These are phyloP conservation scores for Oikopleura vanhoeffeni DNA, from an alignment of 23 tunicate species.

Conservation along the genomic window DNA sequence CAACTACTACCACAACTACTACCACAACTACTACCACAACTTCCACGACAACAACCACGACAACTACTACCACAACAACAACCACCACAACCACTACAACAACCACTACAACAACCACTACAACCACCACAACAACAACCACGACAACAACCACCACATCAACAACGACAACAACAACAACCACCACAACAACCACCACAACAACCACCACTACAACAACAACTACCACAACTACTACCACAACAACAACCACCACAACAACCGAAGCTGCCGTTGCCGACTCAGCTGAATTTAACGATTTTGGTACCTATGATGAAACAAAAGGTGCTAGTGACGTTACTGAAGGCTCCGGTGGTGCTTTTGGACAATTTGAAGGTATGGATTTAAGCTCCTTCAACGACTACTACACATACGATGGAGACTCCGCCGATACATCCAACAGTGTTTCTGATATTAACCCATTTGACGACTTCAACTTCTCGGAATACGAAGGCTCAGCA, in stretches of 20 bases:
- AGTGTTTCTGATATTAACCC: background rate
- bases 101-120: slow-evolving; percentile 10
- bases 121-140: slow-evolving; percentile 1
- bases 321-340: no score
- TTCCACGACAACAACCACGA: background rate
- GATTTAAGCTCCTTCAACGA: background rate
- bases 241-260: slow-evolving; percentile 5
- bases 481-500: background rate
- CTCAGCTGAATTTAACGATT: background rate
- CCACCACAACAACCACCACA: slow-evolving; percentile 3
- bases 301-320: background rate
- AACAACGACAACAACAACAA: slow-evolving; percentile 11
- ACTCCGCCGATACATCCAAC: background rate
- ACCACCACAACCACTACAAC: slow-evolving; percentile 9
- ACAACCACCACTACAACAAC: slow-evolving; percentile 8
- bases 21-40: slow-evolving; percentile 13
- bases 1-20: slow-evolving; percentile 15
- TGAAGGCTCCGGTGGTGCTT: background rate
- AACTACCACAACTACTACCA: slow-evolving; percentile 15
- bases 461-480: background rate
- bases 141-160: slow-evolving; percentile 7
- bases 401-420: background rate
- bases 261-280: slow-evolving; percentile 9
- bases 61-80: slow-evolving; percentile 11
- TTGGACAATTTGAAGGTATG: background rate